A percentile compares a stretch with the other conserved stretches of the same genome.
These are phyloP conservation scores for Agrotis segetum DNA, from an alignment of 2,888 invertebrate genomes.

Conservation along the genomic window DNA sequence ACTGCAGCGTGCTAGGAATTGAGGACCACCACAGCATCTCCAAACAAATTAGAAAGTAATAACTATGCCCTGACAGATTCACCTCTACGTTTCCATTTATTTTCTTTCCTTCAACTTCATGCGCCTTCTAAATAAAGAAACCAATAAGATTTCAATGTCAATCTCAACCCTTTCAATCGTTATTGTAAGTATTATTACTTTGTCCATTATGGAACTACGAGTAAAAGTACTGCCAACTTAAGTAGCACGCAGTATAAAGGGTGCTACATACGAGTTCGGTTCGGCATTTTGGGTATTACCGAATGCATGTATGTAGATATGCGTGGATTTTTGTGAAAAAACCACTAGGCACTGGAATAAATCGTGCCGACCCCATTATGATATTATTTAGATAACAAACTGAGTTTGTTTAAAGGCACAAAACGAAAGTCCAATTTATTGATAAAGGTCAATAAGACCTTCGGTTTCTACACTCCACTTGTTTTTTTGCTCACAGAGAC, in stretches of 20 bases:
- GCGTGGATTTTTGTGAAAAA: not conserved
- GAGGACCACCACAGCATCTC: too few relatives aligned
- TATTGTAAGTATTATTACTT: conserved; percentile 6
- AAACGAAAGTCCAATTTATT: too few relatives aligned
- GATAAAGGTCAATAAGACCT: too few relatives aligned
- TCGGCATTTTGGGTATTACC: not conserved
- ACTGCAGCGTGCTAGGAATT: too few relatives aligned
- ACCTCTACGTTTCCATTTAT: not conserved
- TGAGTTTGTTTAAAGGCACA: too few relatives aligned
- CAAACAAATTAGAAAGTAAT: too few relatives aligned
- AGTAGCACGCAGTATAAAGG: not conserved
- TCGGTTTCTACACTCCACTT: too few relatives aligned
- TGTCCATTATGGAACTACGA: conserved; percentile 4
- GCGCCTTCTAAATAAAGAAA: conserved; percentile 1
- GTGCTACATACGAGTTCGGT: not conserved
- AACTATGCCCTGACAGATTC: too few relatives aligned
- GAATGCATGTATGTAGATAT: not conserved
- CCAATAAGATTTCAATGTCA: conserved; percentile 36
- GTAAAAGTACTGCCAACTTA: conserved; percentile 7
- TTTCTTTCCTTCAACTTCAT: not conserved
- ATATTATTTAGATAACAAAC: too few relatives aligned
- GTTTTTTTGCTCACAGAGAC: too few relatives aligned
- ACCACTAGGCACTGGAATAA: not conserved
- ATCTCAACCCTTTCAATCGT: conserved; percentile 24
- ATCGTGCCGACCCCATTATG: not conserved